Percentiles rank a stretch among this genome's conserved stretches.
These are phyloP conservation scores for Aphelenchoides besseyi DNA, from an alignment of 1,140 invertebrate genomes.

Conservation along the genomic window DNA sequence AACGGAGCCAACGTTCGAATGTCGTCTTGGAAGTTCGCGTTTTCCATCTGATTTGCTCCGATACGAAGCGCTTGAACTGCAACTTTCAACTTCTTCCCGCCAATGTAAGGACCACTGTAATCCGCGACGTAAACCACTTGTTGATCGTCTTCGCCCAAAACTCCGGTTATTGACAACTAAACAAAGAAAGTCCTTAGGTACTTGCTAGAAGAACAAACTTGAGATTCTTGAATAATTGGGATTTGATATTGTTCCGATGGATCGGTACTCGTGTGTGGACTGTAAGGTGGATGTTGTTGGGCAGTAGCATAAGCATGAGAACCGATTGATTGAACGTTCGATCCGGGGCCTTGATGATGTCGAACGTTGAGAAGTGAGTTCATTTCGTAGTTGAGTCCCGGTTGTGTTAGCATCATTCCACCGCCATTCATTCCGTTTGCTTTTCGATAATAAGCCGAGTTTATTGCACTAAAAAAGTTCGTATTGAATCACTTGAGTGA, in stretches of 20 bases:
- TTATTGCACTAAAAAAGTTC: constrained; percentile 39
- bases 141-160: constrained; percentile 44
- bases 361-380: constrained; percentile 22
- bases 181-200: background rate
- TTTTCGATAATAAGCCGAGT: constrained; percentile 48
- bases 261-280: constrained; percentile 46
- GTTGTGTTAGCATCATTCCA: background rate
- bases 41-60: constrained; percentile 67
- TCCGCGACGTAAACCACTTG: constrained; percentile 30
- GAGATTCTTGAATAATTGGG: constrained; percentile 41
- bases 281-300: constrained; percentile 4
- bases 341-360: constrained; percentile 14
- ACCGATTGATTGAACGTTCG: constrained; percentile 22
- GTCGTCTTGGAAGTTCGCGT: constrained; percentile 78
- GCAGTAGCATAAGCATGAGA: constrained; percentile 21
- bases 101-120: constrained; percentile 36
- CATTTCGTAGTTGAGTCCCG: constrained; percentile 27
- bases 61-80: constrained; percentile 38
- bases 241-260: constrained; percentile 48
- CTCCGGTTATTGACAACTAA: constrained; percentile 38
- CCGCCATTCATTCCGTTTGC: constrained; percentile 18
- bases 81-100: constrained; percentile 41
- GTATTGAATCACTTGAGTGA: background rate
- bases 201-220: constrained; percentile 19
- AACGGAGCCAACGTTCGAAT: constrained; percentile 80